Evolutionary conservation across 2,888 invertebrate genomes (phyloP).

Genomic region (Catonia carolina): DNA sequence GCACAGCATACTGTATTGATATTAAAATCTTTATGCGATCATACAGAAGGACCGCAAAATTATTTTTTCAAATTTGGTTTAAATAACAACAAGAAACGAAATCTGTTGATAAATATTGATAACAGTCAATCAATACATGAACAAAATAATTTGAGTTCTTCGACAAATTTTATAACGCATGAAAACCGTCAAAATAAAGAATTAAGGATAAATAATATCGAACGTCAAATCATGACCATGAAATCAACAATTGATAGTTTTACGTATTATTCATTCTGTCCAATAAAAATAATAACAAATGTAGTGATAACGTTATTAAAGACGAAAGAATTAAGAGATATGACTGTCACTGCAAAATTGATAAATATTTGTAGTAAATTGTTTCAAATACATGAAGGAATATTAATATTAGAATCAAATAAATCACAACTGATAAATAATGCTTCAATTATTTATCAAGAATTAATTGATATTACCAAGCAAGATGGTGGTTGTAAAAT

Average conservation of each 20-base stretch:
- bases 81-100: neutral
- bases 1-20: constrained; percentile 1
- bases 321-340: neutral
- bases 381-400: neutral
- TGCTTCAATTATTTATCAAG: neutral
- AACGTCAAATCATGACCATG: neutral
- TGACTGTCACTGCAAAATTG: constrained; percentile 1
- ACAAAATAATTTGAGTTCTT: neutral
- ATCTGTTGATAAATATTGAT: too few relatives aligned
- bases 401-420: neutral
- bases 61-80: neutral
- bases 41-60: neutral
- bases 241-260: neutral
- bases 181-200: neutral
- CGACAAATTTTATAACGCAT: neutral
- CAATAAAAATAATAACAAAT: constrained; percentile 2
- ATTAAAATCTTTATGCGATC: neutral
- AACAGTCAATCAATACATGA: too few relatives aligned
- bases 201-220: neutral
- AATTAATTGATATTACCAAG: neutral
- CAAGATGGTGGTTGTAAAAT: neutral
- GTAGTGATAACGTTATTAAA: neutral
- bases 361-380: neutral
- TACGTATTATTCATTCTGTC: constrained; percentile 3
- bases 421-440: neutral